phyloP scores from a whole-genome alignment of 2,113 vertebrate genomes.

The Cranoglanis bouderius region DNA sequence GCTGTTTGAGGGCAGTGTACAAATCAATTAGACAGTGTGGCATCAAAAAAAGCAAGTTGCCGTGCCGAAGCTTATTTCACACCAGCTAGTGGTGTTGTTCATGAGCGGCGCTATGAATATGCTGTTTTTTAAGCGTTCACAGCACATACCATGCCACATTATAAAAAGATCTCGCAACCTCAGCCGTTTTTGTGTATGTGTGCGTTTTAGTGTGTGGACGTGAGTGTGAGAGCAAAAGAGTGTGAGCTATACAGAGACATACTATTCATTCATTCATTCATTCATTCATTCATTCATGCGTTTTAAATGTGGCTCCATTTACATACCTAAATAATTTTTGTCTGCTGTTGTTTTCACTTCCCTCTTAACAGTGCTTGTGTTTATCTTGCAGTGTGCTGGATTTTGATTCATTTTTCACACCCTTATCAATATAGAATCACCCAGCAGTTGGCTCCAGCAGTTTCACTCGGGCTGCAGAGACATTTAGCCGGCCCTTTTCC shows the following conservation, averaged over 20 bases:
- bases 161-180: constrained; percentile 11
- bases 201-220: neutral
- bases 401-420: constrained; percentile 76
- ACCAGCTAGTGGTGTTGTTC: neutral
- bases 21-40: constrained; percentile 23
- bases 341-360: constrained; percentile 32
- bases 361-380: constrained; percentile 60
- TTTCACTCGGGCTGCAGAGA: constrained; percentile 60
- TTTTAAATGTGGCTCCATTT: neutral
- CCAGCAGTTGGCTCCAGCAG: constrained; percentile 71
- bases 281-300: neutral
- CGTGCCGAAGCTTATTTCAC: neutral
- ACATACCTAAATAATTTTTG: neutral
- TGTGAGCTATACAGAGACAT: neutral
- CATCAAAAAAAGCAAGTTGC: neutral
- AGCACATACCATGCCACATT: constrained; percentile 11
- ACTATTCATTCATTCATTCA: constrained; percentile 7
- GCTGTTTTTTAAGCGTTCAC: neutral
- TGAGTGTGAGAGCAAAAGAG: neutral
- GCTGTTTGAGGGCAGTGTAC: constrained; percentile 1
- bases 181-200: constrained; percentile 1
- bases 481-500: constrained; percentile 63
- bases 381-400: constrained; percentile 65
- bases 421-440: constrained; percentile 80
- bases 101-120: neutral